Conservation (phyloP, 1,140 invertebrate genomes). For the Bombus turneri region DNA sequence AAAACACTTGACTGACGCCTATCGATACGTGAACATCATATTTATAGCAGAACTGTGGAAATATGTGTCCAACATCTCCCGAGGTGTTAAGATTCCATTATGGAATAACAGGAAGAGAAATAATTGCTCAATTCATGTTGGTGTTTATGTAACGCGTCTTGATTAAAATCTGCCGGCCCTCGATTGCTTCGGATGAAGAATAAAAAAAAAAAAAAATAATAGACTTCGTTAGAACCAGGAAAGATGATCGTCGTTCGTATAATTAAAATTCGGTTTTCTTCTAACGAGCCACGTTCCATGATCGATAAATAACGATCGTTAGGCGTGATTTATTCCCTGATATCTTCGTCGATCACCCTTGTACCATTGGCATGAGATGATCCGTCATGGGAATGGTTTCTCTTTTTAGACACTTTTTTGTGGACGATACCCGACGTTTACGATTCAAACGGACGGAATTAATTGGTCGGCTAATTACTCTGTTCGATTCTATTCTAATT, state of each 20-base stretch:
- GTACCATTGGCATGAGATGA: not conserved
- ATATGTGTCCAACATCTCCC: not conserved
- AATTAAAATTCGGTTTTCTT: not conserved
- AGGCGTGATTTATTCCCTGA: not conserved
- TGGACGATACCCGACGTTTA: not conserved
- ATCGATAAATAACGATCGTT: not conserved
- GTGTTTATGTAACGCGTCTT: conserved; percentile 58
- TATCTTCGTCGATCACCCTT: no score
- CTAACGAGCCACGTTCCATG: not conserved
- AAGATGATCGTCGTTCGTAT: not conserved
- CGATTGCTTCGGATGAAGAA: not conserved
- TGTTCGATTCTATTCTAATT: not conserved
- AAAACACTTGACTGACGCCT: conserved; percentile 11
- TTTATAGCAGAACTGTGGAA: conserved; percentile 23
- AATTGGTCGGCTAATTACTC: not conserved
- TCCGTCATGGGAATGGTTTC: not conserved
- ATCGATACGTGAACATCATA: conserved; percentile 7
- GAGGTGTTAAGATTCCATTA: conserved; percentile 21
- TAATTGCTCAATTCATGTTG: conserved; percentile 58
- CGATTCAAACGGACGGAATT: not conserved
- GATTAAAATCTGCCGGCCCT: not conserved
- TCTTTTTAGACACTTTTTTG: not conserved
- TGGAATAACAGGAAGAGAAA: conserved; percentile 46
- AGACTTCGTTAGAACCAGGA: not conserved
- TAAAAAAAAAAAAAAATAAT: not conserved